Conservation (phyloP, 2,797 vertebrate genomes). For the Alcedo quadribrachys region DNA sequence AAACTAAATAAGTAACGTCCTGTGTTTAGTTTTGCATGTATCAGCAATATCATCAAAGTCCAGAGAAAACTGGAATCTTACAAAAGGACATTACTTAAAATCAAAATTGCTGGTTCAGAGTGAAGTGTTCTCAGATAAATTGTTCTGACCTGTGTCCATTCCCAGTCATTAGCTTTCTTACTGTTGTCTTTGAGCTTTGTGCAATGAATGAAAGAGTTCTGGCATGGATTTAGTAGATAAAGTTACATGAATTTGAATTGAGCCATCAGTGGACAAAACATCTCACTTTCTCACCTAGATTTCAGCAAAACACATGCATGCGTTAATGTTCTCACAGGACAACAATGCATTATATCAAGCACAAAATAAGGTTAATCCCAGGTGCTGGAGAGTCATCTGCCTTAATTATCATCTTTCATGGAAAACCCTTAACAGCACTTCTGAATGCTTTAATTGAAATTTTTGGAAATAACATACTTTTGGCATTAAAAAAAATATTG, state of each 20-base stretch:
- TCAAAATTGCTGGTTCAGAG: not conserved
- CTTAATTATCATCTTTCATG: conserved; percentile 11
- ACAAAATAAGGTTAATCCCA: not conserved
- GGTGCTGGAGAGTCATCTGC: not conserved
- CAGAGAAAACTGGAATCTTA: not conserved
- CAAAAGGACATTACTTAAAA: not conserved
- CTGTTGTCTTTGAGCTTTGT: not conserved
- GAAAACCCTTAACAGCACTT: not conserved
- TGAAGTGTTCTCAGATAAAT: not conserved
- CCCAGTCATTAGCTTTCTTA: not conserved
- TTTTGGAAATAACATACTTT: not conserved
- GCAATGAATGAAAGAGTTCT: not conserved
- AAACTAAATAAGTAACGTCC: not conserved
- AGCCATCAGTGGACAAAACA: not conserved
- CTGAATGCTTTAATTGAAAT: conserved; percentile 38
- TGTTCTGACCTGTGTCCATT: not conserved
- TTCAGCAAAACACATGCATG: not conserved
- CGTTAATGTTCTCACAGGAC: not conserved
- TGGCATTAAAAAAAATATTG: not conserved
- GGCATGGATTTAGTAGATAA: not conserved
- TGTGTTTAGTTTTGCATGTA: not conserved
- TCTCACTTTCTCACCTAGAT: not conserved
- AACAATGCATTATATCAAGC: not conserved
- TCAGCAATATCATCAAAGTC: not conserved
- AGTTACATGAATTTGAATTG: not conserved